Percentiles rank a stretch among this genome's conserved stretches.
phyloP scores from a whole-genome alignment of 2,113 vertebrate species.

The Mesembrinibis cayennensis region DNA sequence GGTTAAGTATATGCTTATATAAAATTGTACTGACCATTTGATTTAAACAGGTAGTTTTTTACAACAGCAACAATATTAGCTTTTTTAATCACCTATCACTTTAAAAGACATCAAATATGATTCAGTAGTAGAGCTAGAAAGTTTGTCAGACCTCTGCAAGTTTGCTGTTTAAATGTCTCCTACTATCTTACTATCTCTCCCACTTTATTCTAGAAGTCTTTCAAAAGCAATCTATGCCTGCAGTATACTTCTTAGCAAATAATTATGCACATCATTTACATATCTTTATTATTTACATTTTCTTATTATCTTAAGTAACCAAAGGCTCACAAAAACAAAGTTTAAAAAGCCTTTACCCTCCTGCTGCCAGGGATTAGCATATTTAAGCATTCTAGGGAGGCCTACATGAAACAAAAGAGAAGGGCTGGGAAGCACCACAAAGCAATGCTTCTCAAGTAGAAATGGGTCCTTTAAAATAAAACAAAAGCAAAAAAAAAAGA shows the following conservation, averaged over 20 bases:
- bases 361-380: slow-evolving; percentile 47
- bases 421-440: slow-evolving; percentile 35
- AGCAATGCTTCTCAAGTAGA: slow-evolving; percentile 4
- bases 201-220: not conserved
- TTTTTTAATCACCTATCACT: not conserved
- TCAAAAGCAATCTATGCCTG: not conserved
- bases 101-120: not conserved
- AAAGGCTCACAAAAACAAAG: not conserved
- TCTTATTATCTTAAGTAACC: slow-evolving; percentile 24
- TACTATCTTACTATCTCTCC: not conserved
- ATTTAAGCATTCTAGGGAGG: slow-evolving; percentile 44
- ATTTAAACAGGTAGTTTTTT: not conserved
- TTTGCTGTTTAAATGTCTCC: not conserved
- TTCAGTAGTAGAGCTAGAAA: not conserved
- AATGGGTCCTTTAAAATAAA: slow-evolving; percentile 32
- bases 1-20: not conserved
- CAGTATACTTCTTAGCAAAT: not conserved
- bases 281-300: slow-evolving; percentile 28
- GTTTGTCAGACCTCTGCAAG: not conserved
- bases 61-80: not conserved
- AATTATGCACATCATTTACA: not conserved
- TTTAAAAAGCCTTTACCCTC: slow-evolving; percentile 15
- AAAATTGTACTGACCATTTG: not conserved
- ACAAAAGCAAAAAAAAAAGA: not conserved
- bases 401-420: slow-evolving; percentile 40